Evolutionary conservation across 2,888 invertebrate genomes (phyloP), one percentile per base, ranked within the genome.

Genomic region (Empis stercorea): DNA sequence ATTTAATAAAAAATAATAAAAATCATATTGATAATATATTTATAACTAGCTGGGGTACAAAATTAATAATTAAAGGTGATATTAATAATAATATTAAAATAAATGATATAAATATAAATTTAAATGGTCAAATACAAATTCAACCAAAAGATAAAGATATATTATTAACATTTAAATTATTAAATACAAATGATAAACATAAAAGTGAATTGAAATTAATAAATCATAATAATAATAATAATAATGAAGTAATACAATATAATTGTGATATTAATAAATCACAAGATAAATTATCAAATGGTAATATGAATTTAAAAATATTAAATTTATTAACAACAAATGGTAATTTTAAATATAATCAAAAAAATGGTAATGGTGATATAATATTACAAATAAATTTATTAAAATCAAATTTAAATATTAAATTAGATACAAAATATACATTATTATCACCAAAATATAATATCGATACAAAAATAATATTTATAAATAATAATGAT

Each of bases 401-500:
- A 0, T 60, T 62, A 4, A 66, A 76, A 67, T 59, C 74, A 17
- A 73, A 76, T 50, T 74, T 78, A 44, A 79, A 79, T 59, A 58
- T 81, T 30, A 81, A 79, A 57, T 64, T 73, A 5, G 79, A 78
- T 39, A 72, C 79, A 0, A 79, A 79, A 44, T 76, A 87, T 57
- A 68, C 74, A 1, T 63, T 80, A 1, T 74, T 75, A 44, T 73
- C 77, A 0, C 77, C 79, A 0, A 73, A 73, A 2, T 81, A 76
- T 62, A 75, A 77, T 51, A 71, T 78, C 0, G 76, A 78, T 42
- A 57, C 80, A 0, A 81, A 78, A 41, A 45, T 88, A 4, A 77
- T 72, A 55, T 77, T 84, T 30, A n/a, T n/a, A n/a, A n/a, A n/a
- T n/a, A 78, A 86, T 61, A 79, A 80, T 39, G 76, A 70, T 39